A percentile compares a stretch with the other conserved stretches of the same genome.
Conservation (phyloP, 2,888 invertebrate species). For the Gasteruption jaculator region DNA sequence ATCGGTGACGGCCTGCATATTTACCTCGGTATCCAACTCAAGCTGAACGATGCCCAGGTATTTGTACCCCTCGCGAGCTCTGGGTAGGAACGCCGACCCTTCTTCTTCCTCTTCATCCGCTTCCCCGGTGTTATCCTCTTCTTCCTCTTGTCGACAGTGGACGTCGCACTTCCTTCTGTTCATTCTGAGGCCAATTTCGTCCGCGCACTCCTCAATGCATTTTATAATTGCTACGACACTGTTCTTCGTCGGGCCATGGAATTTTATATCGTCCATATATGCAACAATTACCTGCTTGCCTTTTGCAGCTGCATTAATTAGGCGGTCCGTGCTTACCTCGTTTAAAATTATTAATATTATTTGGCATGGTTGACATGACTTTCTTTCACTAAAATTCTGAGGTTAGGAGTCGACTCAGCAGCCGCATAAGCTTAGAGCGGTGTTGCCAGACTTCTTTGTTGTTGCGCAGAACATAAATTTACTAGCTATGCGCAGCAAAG, state of each 20-base stretch:
- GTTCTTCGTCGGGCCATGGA: conserved; percentile 14
- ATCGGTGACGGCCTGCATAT: background rate
- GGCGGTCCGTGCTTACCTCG: background rate
- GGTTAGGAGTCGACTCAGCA: no score
- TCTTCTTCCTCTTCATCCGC: background rate
- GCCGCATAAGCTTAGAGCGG: no score
- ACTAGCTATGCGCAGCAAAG: no score
- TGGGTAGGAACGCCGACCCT: conserved; percentile 3
- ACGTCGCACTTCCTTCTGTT: conserved; percentile 13
- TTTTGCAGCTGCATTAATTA: conserved; percentile 2
- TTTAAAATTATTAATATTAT: no score
- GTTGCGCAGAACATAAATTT: no score
- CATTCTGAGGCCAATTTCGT: conserved; percentile 11
- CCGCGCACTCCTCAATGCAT: no score
- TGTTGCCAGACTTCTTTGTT: no score
- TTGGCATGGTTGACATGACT: no score
- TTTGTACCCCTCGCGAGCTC: conserved; percentile 1
- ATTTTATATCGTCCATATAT: conserved; percentile 23
- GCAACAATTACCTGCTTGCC: conserved; percentile 15
- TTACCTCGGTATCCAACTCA: conserved; percentile 6
- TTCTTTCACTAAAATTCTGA: no score
- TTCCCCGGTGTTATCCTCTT: background rate
- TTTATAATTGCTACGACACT: conserved; percentile 1
- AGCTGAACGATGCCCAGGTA: background rate
- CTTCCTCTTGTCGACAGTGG: no score